Evolutionary conservation across 2,888 invertebrate species (phyloP).

Genomic region (Synergus gifuensis): DNA sequence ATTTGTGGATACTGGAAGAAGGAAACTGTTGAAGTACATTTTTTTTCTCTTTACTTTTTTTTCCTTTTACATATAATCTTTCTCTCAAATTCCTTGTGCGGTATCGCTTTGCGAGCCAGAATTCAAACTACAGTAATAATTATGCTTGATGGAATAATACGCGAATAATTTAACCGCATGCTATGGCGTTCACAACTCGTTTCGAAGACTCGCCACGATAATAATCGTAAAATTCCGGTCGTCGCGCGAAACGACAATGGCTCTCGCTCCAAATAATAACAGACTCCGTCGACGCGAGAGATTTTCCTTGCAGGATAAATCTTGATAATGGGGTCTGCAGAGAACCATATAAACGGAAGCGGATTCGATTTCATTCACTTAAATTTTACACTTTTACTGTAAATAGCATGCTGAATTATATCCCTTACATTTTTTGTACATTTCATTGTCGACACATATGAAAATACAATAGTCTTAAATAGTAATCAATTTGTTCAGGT

Average conservation of each 20-base stretch:
- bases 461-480: background rate
- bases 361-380: background rate
- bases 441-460: background rate
- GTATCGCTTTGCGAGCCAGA: background rate
- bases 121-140: slow-evolving; percentile 24
- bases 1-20: background rate
- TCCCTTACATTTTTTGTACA: background rate
- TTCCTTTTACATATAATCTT: background rate
- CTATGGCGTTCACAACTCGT: slow-evolving; percentile 30
- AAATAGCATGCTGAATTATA: background rate
- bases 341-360: background rate
- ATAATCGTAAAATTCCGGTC: slow-evolving; percentile 49
- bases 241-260: slow-evolving; percentile 48
- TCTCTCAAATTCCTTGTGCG: background rate
- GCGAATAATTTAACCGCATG: slow-evolving; percentile 18
- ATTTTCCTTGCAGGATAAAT: slow-evolving; percentile 4
- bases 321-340: slow-evolving; percentile 15
- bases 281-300: slow-evolving; percentile 9
- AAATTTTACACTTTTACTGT: background rate
- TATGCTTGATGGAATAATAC: slow-evolving; percentile 26
- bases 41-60: too few relatives aligned
- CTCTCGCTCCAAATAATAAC: slow-evolving; percentile 40
- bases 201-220: slow-evolving; percentile 44
- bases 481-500: background rate
- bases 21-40: background rate